A percentile compares a stretch with the other conserved stretches of the same genome.
Evolutionary conservation across 2,113 vertebrate species (phyloP).

Genomic region (Zeus faber): DNA sequence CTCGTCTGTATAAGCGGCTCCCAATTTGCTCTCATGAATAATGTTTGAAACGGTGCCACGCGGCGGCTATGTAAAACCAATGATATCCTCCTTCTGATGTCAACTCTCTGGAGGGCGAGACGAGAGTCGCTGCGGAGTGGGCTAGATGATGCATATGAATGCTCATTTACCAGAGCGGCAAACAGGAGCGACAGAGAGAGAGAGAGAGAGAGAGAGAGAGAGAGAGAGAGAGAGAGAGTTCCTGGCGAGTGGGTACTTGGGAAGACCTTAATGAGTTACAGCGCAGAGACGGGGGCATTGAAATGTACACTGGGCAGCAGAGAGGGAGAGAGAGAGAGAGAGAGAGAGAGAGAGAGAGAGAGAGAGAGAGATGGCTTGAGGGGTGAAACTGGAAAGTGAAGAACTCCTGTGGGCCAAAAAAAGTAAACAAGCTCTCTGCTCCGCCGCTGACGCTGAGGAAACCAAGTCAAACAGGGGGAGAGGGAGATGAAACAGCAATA

Average conservation of each 20-base stretch:
- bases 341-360: too few relatives aligned
- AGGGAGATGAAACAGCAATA: too few relatives aligned
- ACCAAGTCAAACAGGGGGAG: too few relatives aligned
- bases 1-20: conserved; percentile 54
- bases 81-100: conserved; percentile 67
- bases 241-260: background rate
- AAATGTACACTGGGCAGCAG: background rate
- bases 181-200: background rate
- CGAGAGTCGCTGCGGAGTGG: conserved; percentile 35
- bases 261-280: background rate
- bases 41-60: conserved; percentile 64
- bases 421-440: too few relatives aligned
- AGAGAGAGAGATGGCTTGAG: background rate
- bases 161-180: conserved; percentile 2
- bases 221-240: conserved; percentile 21
- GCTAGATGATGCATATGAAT: background rate
- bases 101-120: conserved; percentile 59
- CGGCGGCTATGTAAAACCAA: conserved; percentile 63
- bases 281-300: background rate
- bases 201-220: conserved; percentile 5
- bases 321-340: background rate
- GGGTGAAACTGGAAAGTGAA: too few relatives aligned
- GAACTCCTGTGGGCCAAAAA: too few relatives aligned
- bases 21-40: conserved; percentile 82
- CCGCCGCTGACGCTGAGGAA: too few relatives aligned